Evolutionary conservation across 2,797 vertebrate genomes (phyloP).

Genomic region (Hoplostethus mediterraneus): DNA sequence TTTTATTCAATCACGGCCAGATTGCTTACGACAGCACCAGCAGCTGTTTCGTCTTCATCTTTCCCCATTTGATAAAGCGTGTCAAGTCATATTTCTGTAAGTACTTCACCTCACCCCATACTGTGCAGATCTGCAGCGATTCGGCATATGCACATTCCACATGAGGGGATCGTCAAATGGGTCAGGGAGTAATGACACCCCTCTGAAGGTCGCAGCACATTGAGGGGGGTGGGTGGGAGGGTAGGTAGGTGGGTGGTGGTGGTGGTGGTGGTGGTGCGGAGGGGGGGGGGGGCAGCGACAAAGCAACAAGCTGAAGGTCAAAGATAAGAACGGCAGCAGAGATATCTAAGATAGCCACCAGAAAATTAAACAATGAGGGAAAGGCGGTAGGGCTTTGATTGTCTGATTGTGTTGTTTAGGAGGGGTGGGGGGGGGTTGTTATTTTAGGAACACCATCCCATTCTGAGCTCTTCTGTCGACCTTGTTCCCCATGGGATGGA

Average conservation of each 20-base stretch:
- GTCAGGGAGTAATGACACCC: constrained; percentile 97
- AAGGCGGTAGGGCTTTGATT: constrained; percentile 86
- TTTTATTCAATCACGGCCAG: constrained; percentile 99
- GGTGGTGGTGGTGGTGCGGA: background rate
- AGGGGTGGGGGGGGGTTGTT: constrained; percentile 81
- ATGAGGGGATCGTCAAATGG: constrained; percentile 95
- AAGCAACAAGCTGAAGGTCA: constrained; percentile 96
- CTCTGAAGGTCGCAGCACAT: constrained; percentile 96
- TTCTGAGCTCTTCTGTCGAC: constrained; percentile 81
- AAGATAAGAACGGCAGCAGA: constrained; percentile 91
- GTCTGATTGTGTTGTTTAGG: constrained; percentile 87
- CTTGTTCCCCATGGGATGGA: constrained; percentile 80
- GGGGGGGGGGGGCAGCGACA: constrained; percentile 83
- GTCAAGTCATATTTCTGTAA: constrained; percentile 99
- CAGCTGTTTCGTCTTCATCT: constrained; percentile 99
- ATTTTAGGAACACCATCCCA: constrained; percentile 85
- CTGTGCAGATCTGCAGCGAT: constrained; percentile 87
- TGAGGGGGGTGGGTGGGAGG: constrained; percentile 73
- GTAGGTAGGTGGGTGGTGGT: constrained; percentile 50
- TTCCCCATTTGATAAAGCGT: constrained; percentile 99
- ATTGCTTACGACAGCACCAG: constrained; percentile 99
- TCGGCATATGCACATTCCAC: constrained; percentile 97
- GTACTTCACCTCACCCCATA: constrained; percentile 99
- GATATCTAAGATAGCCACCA: constrained; percentile 90
- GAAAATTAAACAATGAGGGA: constrained; percentile 92